A percentile compares a stretch with the other conserved stretches of the same genome.
Conservation (phyloP, 2,888 invertebrate species). For the Leptopilina myrica region DNA sequence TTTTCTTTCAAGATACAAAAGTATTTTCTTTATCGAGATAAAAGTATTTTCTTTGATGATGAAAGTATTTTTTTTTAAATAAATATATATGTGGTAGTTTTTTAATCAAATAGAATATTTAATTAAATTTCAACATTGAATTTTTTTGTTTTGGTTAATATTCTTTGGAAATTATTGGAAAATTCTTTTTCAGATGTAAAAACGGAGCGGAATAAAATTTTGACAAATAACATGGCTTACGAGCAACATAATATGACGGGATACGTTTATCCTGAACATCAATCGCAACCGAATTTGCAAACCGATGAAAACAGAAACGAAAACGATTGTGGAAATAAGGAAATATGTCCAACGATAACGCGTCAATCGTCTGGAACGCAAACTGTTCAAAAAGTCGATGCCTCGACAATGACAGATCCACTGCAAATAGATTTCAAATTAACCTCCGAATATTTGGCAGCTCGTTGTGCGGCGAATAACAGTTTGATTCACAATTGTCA, state of each 20-base stretch:
- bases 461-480: conserved; percentile 69
- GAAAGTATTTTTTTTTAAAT: too few species aligned
- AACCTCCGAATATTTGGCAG: conserved; percentile 73
- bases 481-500: conserved; percentile 66
- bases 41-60: too few species aligned
- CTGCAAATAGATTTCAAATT: conserved; percentile 73
- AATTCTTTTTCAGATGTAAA: conserved; percentile 10
- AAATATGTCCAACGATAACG: conserved; percentile 63
- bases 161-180: not conserved
- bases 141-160: not conserved
- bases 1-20: too few species aligned
- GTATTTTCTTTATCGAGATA: too few species aligned
- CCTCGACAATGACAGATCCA: conserved; percentile 75
- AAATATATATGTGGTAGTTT: too few species aligned
- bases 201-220: not conserved
- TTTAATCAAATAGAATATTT: not conserved
- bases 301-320: conserved; percentile 74
- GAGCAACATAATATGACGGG: conserved; percentile 62
- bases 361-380: conserved; percentile 70
- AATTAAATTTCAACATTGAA: not conserved
- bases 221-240: conserved; percentile 66
- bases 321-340: conserved; percentile 71
- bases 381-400: conserved; percentile 73
- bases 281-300: conserved; percentile 58
- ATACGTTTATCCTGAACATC: conserved; percentile 65